Evolutionary conservation across 2,888 invertebrate species (phyloP), one percentile per base, ranked within the genome.

Genomic region (Bedellia somnulentella): DNA sequence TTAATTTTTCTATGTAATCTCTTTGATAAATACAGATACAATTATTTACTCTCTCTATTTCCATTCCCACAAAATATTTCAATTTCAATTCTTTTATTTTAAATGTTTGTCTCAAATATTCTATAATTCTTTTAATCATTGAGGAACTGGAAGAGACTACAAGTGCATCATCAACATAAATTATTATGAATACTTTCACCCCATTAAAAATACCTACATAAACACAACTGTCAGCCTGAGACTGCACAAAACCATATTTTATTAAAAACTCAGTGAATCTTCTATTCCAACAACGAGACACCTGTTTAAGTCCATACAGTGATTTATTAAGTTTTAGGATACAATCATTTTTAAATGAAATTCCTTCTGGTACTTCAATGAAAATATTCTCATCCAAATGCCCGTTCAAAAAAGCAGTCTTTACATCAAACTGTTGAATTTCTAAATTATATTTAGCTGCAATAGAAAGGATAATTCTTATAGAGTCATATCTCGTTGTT

Each of bases 391-490:
- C n/a, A n/a, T n/a, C n/a, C n/a, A n/a, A n/a, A n/a, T 33, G 18
- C n/a, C 33, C 33, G 30, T 33, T 10, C 15, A 30, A 18, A 30
- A 33, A 33, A 10, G 33, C 33, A 14, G 33, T 33, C 13, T 29
- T 30, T 2, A 30, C 13, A 30, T 33, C n/a, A n/a, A n/a, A n/a
- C n/a, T n/a, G n/a, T n/a, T n/a, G n/a, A n/a, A n/a, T n/a, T n/a
- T n/a, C n/a, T 27, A 16, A 33, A 30, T 30, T 23, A 14, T 30
- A n/a, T 11, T 29, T n/a, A 6, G 24, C 28, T 13, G 24, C 17
- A 15, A 29, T 26, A 26, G 36, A 32, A 16, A 39, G 25, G n/a
- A 40, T 10, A 24, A 39, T n/a, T n/a, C n/a, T n/a, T n/a, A n/a
- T n/a, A n/a, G n/a, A n/a, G n/a, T n/a, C n/a, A n/a, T n/a, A n/a